Percentiles rank a stretch among this genome's conserved stretches.
These are phyloP conservation scores for Orchestes rusci DNA, from an alignment of 2,888 invertebrate genomes.

Conservation along the genomic window DNA sequence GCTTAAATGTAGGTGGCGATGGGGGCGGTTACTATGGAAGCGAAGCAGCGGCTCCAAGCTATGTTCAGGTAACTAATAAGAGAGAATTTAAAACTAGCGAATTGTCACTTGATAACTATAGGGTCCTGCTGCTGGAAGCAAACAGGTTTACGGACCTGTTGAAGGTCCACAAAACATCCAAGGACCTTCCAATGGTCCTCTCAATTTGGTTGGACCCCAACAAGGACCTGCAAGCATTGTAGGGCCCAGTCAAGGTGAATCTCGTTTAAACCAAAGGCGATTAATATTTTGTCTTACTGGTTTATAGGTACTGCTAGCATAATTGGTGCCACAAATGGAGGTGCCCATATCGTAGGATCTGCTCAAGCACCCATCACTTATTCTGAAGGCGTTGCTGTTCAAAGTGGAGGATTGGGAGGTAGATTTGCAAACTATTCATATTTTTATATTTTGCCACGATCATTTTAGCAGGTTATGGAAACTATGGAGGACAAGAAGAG, in stretches of 20 bases:
- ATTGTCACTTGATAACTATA: no score
- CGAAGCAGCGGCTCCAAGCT: conserved; percentile 22
- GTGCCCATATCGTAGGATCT: conserved; percentile 22
- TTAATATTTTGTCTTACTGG: no score
- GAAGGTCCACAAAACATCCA: conserved; percentile 24
- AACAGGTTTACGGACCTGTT: conserved; percentile 17
- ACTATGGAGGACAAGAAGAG: no score
- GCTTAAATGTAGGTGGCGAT: conserved; percentile 16
- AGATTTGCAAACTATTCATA: no score
- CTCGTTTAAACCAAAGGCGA: no score
- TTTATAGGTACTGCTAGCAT: conserved; percentile 23
- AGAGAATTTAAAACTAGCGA: no score
- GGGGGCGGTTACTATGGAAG: conserved; percentile 22
- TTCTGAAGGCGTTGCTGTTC: conserved; percentile 23
- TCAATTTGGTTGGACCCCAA: conserved; percentile 24
- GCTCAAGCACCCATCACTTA: no score
- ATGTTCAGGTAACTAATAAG: conserved; percentile 16
- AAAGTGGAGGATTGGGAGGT: conserved; percentile 23
- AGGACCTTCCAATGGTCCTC: conserved; percentile 23
- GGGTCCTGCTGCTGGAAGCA: conserved; percentile 21
- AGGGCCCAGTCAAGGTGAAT: conserved; percentile 25
- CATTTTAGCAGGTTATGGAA: no score
- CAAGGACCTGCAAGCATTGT: conserved; percentile 24
- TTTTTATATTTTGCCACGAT: no score
- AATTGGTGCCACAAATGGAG: conserved; percentile 24